A percentile compares a stretch with the other conserved stretches of the same genome.
phyloP scores from a whole-genome alignment of 2,113 vertebrate species.

The Menura novaehollandiae region DNA sequence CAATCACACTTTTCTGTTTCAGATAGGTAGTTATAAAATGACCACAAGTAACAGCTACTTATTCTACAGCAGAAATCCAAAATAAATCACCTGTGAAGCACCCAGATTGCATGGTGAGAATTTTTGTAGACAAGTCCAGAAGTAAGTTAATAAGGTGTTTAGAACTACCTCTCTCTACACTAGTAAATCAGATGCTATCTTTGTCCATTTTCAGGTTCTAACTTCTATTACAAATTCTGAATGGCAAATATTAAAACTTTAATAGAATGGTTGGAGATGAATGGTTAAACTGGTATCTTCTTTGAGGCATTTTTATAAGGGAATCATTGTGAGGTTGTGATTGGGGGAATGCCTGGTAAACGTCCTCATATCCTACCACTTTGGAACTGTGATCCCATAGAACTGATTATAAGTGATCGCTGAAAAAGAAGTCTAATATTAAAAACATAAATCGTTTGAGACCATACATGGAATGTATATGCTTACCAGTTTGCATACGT shows the following conservation, averaged over 20 bases:
- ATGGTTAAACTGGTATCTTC: background rate
- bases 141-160: background rate
- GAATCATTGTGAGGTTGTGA: background rate
- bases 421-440: background rate
- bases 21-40: background rate
- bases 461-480: background rate
- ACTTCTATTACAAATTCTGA: background rate
- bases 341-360: background rate
- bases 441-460: background rate
- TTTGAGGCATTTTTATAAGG: background rate
- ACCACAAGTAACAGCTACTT: background rate
- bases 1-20: background rate
- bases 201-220: background rate
- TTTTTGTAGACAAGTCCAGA: background rate
- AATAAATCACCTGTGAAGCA: background rate
- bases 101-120: background rate
- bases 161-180: background rate
- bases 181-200: background rate
- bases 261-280: background rate
- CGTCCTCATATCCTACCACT: background rate
- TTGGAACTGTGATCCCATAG: background rate
- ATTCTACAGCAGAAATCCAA: background rate
- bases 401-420: background rate
- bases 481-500: conserved; percentile 84
- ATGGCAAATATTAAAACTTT: background rate